Evolutionary conservation across 2,888 invertebrate genomes (phyloP).

Genomic region (Acrobasis consociella): DNA sequence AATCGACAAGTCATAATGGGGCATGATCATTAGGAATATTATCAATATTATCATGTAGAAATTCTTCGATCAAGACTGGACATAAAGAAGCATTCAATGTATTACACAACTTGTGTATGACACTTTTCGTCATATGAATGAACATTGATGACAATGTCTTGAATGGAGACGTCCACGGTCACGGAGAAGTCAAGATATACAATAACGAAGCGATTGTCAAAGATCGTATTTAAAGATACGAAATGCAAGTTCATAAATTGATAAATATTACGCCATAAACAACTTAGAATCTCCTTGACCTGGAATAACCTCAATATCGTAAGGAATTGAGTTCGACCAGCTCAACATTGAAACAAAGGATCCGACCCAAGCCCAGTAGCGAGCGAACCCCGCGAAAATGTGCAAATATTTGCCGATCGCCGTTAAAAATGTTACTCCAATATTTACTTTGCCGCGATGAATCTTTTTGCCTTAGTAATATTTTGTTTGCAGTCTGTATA

Average conservation of each 20-base stretch:
- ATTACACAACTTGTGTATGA: not conserved
- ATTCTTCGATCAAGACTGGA: too few species aligned
- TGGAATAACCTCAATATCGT: not conserved
- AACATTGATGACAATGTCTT: constrained; percentile 8
- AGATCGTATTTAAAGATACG: not conserved
- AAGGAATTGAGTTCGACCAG: constrained; percentile 7
- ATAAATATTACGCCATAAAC: not conserved
- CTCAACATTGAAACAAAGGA: constrained; percentile 10
- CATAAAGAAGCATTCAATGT: not conserved
- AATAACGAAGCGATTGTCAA: not conserved
- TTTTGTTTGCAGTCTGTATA: too few species aligned
- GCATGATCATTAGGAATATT: not conserved
- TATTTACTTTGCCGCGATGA: constrained; percentile 11
- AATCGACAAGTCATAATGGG: too few species aligned
- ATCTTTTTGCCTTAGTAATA: constrained; percentile 13
- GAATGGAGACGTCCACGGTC: not conserved
- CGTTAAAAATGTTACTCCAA: constrained; percentile 14
- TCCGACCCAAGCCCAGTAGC: constrained; percentile 9
- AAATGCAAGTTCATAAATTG: constrained; percentile 3
- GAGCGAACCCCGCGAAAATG: not conserved
- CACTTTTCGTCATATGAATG: not conserved
- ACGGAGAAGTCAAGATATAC: not conserved
- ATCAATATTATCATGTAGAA: too few species aligned
- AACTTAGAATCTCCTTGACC: constrained; percentile 9
- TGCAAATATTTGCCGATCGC: constrained; percentile 14